A percentile compares a stretch with the other conserved stretches of the same genome.
These are phyloP conservation scores for Mobula hypostoma DNA, from an alignment of 2,113 vertebrate species.

Conservation along the genomic window DNA sequence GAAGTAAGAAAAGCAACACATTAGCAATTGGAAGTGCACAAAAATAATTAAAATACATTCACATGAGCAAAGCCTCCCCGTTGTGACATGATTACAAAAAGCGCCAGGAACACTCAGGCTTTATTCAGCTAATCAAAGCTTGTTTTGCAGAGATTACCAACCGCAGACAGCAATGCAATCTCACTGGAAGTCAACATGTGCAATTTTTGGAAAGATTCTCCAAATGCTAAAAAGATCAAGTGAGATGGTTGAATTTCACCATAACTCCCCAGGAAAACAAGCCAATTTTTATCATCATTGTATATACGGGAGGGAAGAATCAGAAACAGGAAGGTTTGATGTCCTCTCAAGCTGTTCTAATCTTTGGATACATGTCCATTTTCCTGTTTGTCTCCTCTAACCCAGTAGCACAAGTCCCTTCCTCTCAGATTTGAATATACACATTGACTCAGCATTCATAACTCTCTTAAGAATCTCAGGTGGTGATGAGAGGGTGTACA, in stretches of 20 bases:
- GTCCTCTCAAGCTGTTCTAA: too few relatives aligned
- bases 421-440: too few relatives aligned
- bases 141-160: background rate
- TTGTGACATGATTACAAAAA: background rate
- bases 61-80: background rate
- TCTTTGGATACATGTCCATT: too few relatives aligned
- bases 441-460: too few relatives aligned
- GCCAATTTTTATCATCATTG: background rate
- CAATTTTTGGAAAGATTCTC: background rate
- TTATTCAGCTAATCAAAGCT: background rate
- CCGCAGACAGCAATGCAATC: background rate
- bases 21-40: background rate
- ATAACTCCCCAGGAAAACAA: background rate
- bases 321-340: too few relatives aligned
- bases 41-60: background rate
- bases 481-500: too few relatives aligned
- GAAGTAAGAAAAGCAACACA: conserved; percentile 45
- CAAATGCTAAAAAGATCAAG: background rate
- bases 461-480: too few relatives aligned
- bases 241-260: background rate
- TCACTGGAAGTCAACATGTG: background rate
- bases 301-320: too few relatives aligned
- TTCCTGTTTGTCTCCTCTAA: too few relatives aligned
- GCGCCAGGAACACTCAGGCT: background rate
- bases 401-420: too few relatives aligned